Conservation (phyloP, 2,888 invertebrate species). For the Julus scandinavius region DNA sequence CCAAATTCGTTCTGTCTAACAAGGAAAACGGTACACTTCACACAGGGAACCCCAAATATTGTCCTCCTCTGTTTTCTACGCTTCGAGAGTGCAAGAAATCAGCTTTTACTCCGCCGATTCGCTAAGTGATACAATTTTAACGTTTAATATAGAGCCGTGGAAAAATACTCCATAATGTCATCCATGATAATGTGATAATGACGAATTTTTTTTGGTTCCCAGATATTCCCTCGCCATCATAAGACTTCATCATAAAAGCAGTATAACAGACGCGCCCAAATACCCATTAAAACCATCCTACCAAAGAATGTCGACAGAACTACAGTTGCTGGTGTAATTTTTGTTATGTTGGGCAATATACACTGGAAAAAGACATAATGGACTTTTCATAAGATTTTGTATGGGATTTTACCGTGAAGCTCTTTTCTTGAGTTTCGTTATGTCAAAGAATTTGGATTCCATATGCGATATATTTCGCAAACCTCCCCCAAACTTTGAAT, state of each 20-base stretch:
- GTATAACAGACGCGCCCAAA: not conserved
- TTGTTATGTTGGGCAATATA: too few species aligned
- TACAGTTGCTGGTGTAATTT: too few species aligned
- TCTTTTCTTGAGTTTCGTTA: too few species aligned
- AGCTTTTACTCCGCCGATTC: conserved; percentile 15
- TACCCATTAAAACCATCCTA: not conserved
- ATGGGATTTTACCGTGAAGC: too few species aligned
- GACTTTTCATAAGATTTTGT: too few species aligned
- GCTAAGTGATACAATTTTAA: not conserved
- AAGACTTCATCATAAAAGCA: not conserved
- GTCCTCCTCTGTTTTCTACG: conserved; percentile 47
- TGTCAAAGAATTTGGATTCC: too few species aligned
- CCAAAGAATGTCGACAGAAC: too few species aligned
- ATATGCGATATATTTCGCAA: too few species aligned
- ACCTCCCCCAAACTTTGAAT: too few species aligned
- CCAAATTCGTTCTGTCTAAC: conserved; percentile 53
- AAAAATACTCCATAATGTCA: not conserved
- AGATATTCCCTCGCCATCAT: conserved; percentile 2
- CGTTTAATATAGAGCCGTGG: conserved; percentile 16
- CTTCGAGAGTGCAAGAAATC: conserved; percentile 48
- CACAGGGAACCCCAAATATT: conserved; percentile 43
- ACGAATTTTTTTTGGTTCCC: not conserved
- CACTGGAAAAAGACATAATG: too few species aligned
- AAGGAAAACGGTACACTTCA: conserved; percentile 52
- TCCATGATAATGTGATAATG: not conserved